Evolutionary conservation across 2,888 invertebrate species (phyloP).

Genomic region (Pammene fasciana): DNA sequence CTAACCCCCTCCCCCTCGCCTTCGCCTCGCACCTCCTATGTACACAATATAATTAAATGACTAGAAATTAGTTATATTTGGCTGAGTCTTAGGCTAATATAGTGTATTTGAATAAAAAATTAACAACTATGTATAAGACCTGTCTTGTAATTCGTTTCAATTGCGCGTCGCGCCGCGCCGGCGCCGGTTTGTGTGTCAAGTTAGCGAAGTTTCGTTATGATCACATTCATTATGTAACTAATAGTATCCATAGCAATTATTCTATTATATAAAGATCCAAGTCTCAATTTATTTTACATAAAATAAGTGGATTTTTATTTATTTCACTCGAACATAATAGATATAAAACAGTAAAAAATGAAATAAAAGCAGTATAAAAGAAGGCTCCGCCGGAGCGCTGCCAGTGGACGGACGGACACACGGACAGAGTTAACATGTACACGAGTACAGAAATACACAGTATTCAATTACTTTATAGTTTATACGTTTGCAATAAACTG

Average conservation of each 20-base stretch:
- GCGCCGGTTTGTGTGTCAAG: constrained; percentile 21
- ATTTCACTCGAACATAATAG: not conserved
- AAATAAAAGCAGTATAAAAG: constrained; percentile 20
- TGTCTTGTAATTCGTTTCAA: constrained; percentile 75
- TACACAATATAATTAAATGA: constrained; percentile 60
- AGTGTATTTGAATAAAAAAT: constrained; percentile 51
- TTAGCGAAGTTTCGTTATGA: constrained; percentile 12
- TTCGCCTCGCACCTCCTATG: constrained; percentile 65
- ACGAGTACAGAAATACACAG: constrained; percentile 37
- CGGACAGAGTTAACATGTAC: constrained; percentile 40
- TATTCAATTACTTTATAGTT: constrained; percentile 36
- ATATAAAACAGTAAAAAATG: not conserved
- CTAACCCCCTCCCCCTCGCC: constrained; percentile 39
- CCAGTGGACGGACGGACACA: constrained; percentile 67
- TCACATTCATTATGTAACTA: constrained; percentile 20
- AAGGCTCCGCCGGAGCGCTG: constrained; percentile 40
- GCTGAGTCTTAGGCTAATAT: constrained; percentile 52
- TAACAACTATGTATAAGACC: constrained; percentile 62
- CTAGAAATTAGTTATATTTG: constrained; percentile 54
- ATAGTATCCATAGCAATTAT: constrained; percentile 7
- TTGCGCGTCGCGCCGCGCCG: constrained; percentile 48
- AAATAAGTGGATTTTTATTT: not conserved
- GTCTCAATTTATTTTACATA: constrained; percentile 2
- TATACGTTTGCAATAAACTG: constrained; percentile 26
- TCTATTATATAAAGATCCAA: constrained; percentile 18